Evolutionary conservation across 1,140 invertebrate species (phyloP).

Genomic region (Heliconius hewitsoni): DNA sequence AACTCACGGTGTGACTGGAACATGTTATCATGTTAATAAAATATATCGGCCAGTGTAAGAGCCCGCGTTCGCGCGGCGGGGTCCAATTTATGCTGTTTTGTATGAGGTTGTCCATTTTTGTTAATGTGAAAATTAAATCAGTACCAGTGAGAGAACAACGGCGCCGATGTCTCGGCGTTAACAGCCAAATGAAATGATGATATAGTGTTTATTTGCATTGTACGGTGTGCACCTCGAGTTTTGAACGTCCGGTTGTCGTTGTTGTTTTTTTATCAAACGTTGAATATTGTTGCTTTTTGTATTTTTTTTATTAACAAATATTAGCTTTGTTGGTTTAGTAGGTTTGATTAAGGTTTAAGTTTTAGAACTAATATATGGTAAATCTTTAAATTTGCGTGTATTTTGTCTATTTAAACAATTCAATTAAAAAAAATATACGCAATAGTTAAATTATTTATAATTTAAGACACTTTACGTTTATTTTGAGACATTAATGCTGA

Average conservation of each 20-base stretch:
- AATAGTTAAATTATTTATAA: too few relatives aligned
- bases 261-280: background rate
- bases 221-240: constrained; percentile 24
- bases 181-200: constrained; percentile 24
- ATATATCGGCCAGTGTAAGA: constrained; percentile 49
- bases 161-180: constrained; percentile 30
- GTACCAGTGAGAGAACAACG: constrained; percentile 36
- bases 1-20: constrained; percentile 53
- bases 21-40: constrained; percentile 62
- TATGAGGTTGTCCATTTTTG: constrained; percentile 74
- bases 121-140: constrained; percentile 77
- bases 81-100: constrained; percentile 71
- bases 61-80: constrained; percentile 56
- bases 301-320: background rate
- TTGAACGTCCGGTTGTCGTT: background rate
- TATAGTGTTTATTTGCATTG: constrained; percentile 20
- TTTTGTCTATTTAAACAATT: too few relatives aligned
- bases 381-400: too few relatives aligned
- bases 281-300: background rate
- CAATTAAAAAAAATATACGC: too few relatives aligned
- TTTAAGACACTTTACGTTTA: too few relatives aligned
- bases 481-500: too few relatives aligned
- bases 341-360: too few relatives aligned
- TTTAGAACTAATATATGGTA: too few relatives aligned
- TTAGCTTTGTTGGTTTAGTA: background rate